Evolutionary conservation across 2,888 invertebrate species (phyloP), one percentile per base, ranked within the genome.

Genomic region (Philopedon plagiatum): DNA sequence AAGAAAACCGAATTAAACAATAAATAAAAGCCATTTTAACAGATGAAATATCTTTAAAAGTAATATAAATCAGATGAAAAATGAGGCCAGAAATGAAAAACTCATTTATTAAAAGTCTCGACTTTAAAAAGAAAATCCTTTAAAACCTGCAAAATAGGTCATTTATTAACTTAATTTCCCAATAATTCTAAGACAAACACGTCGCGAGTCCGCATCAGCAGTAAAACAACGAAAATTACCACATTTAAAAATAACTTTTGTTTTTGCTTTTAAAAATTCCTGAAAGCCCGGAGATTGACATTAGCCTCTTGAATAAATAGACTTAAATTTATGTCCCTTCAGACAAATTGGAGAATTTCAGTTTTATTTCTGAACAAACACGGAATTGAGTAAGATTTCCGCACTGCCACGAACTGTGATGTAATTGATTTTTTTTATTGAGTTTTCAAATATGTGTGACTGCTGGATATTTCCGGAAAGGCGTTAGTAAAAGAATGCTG

Each of bases 241-340:
- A 41, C 73, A 62, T 74, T 71, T 74, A 74, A 75, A 76, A 76
- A 76, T 75, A 76, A 51, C 57, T 65, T 68, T 74, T 76, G 75
- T 76, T 76, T 76, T 76, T 73, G 69, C 66, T 75, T 44, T 70
- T 70, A 69, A 63, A 69, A 67, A 57, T 71, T 77, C 75, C 75
- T 60, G 64, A 64, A 76, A 76, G 72, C 76, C 73, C 58, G 73
- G 70, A 76, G 77, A 79, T 78, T 78, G 79, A 80, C 78, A 78
- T 77, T 75, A 71, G 74, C 58, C 76, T 75, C 77, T 75, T 76
- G 75, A 77, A 78, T 78, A 78, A 78, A 78, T 75, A 77, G 74
- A 76, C 65, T 69, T 71, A 66, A 76, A 78, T 77, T 78, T 77
- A 78, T 76, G 78, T 66, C 74, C 67, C 77, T 77, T 69, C 68